Base-by-base conservation (phyloP, 2,888 invertebrate genomes). In the Trichopoda pennipes region DNA sequence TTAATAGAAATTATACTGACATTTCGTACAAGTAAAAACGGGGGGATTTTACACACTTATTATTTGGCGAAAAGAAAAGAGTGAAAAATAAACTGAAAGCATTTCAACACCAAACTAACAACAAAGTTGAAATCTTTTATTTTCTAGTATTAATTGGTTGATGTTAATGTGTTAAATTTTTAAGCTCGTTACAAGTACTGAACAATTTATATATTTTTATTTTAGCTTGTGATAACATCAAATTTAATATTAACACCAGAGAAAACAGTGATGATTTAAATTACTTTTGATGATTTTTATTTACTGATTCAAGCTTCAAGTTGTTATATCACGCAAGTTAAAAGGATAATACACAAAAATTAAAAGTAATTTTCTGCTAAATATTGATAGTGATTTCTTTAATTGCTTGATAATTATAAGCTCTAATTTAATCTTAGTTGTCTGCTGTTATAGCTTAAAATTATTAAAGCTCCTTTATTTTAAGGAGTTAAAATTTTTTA, bases 21-120 rank as follows among this genome's bases (percentile, higher is more conserved):
- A 47, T 17, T 53, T 61, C 7, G 56, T 32, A n/a, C 14, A 28
- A 49, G 17, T 23, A 17, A 14, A 44, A 28, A 23, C 8, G 28
- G 19, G 23, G 28, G 4, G 4, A 28, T 28, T 28, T 28, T 28
- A 28, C 8, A 28, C 8, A 8, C 3, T 28, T 28, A 28, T 4
- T 6, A 4, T 2, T 28, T 28, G 28, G 28, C 28, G 8, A 28
- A 28, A 28, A 28, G 8, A 2, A 28, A 28, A n/a, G 17, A 51
- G 32, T 61, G n/a, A 58, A 61, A 69, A 58, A 69, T 64, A 61
- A 69, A 69, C 58, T 69, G 58, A 74, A 69, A 74, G 55, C 69
- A 69, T 73, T 79, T 61, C 66, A 55, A 61, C 60, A 61, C 47
- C 38, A 38, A 66, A 66, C 60, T 66, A 79, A 79, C 53, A 60